phyloP scores from a whole-genome alignment of 2,797 vertebrate genomes.

The Rhabdomys pumilio region DNA sequence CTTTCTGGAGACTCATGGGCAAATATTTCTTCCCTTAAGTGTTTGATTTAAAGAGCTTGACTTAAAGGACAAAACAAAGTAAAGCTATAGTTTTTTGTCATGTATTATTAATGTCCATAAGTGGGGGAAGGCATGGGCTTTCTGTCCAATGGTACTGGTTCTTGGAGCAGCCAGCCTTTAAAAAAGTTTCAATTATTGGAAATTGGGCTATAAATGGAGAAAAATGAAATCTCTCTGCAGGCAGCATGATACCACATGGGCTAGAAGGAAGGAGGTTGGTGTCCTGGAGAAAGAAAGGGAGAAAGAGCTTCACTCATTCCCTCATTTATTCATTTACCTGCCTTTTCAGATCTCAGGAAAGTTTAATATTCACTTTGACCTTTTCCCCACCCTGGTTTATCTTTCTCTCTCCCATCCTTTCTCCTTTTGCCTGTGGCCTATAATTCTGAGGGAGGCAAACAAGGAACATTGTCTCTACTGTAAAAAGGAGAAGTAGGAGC shows the following conservation, averaged over 20 bases:
- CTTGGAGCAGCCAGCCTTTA: conserved; percentile 84
- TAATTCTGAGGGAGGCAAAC: background rate
- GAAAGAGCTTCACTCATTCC: background rate
- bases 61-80: conserved; percentile 85
- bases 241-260: conserved; percentile 74
- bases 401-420: fast-evolving
- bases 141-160: conserved; percentile 75
- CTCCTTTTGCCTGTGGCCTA: background rate
- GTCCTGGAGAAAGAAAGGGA: background rate
- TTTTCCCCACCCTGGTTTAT: fast-evolving
- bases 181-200: conserved; percentile 84
- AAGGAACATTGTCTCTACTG: background rate
- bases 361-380: fast-evolving
- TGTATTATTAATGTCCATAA: conserved; percentile 89
- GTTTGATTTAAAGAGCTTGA: conserved; percentile 82
- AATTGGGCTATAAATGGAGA: conserved; percentile 82
- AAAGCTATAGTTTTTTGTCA: conserved; percentile 82
- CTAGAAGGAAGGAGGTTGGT: conserved; percentile 19
- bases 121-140: conserved; percentile 80
- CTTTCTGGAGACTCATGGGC: conserved; percentile 42
- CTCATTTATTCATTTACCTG: background rate
- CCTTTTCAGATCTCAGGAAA: background rate
- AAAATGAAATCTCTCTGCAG: conserved; percentile 86
- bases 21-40: conserved; percentile 82
- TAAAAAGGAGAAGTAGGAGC: background rate